Percentiles rank a stretch among this genome's conserved stretches.
Conservation (phyloP, 2,797 vertebrate genomes). For the Mallotus villosus region DNA sequence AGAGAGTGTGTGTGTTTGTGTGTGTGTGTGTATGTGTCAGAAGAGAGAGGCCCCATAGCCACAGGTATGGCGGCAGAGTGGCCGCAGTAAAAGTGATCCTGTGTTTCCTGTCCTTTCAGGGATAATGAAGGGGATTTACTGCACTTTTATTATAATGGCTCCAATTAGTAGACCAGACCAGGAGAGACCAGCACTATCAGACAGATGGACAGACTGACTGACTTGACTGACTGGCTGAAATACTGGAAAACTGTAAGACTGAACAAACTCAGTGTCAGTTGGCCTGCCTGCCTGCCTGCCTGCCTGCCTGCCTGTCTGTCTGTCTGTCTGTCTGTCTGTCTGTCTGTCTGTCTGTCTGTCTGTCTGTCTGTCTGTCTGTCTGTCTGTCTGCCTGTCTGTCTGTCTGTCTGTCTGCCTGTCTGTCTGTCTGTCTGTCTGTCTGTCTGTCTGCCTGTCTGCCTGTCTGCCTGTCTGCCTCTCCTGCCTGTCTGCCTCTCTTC, state of each 20-base stretch:
- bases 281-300: neutral
- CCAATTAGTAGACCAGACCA: conserved; percentile 60
- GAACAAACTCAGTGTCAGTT: neutral
- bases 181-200: conserved; percentile 19
- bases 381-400: no score
- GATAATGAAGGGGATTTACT: conserved; percentile 69
- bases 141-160: conserved; percentile 70
- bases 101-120: conserved; percentile 70
- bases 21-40: conserved; percentile 35
- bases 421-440: neutral
- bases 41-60: conserved; percentile 21
- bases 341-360: no score
- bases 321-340: neutral
- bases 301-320: neutral
- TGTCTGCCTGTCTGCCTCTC: neutral
- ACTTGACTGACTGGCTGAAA: neutral
- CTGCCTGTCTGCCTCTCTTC: no score
- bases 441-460: neutral
- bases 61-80: conserved; percentile 50
- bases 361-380: no score
- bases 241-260: no score
- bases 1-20: conserved; percentile 32
- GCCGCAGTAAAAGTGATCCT: conserved; percentile 60
- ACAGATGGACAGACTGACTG: neutral
- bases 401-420: neutral